Percentiles rank a stretch among this genome's conserved stretches.
Conservation (phyloP, 2,797 vertebrate species). For the Vireo griseus region DNA sequence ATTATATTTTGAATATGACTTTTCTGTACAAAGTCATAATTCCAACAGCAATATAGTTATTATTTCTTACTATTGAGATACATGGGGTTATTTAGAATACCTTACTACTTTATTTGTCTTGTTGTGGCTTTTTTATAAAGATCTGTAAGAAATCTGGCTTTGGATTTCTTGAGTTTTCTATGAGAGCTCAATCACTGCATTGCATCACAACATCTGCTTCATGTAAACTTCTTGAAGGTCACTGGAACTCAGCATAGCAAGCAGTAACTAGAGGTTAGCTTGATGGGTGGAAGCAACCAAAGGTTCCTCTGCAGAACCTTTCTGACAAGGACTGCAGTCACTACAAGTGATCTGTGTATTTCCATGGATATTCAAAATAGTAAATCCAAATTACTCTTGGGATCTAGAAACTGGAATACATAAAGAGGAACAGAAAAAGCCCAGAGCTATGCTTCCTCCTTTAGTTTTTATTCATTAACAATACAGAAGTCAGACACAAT, state of each 20-base stretch:
- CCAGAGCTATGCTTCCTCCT: not conserved
- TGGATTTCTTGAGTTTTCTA: not conserved
- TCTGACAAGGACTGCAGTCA: not conserved
- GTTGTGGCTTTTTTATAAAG: not conserved
- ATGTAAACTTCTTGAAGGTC: not conserved
- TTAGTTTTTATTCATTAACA: slow-evolving; percentile 8
- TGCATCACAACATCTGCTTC: not conserved
- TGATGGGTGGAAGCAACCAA: rapidly evolving
- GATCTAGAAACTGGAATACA: not conserved
- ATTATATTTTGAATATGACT: not conserved
- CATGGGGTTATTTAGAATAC: not conserved
- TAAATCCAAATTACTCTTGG: not conserved
- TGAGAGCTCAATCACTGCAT: not conserved
- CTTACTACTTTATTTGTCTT: not conserved
- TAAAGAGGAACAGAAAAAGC: not conserved
- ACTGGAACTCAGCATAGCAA: not conserved
- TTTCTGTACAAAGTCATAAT: not conserved
- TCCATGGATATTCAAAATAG: not conserved
- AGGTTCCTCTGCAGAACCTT: not conserved
- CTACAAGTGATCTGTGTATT: not conserved
- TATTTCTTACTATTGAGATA: not conserved
- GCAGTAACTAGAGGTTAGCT: not conserved
- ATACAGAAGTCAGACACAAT: not conserved
- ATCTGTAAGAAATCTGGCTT: not conserved
- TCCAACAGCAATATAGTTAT: not conserved